Conservation (phyloP, 2,113 vertebrate species). For the Litocranius walleri region DNA sequence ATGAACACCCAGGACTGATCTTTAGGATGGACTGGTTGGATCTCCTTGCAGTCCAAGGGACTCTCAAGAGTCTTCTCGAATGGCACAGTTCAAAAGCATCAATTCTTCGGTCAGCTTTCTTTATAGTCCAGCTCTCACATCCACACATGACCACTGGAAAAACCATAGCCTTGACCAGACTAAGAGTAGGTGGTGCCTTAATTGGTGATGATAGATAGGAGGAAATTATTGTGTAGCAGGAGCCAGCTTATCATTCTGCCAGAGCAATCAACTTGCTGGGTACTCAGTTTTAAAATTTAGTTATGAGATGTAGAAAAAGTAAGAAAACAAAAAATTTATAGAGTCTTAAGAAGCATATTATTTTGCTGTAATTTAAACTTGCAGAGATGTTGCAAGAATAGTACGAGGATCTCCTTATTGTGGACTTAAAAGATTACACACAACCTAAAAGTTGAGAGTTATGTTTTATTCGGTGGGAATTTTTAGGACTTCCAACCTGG, state of each 20-base stretch:
- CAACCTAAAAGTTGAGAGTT: background rate
- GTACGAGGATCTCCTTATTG: background rate
- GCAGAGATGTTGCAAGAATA: background rate
- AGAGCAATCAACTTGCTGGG: background rate
- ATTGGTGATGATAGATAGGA: background rate
- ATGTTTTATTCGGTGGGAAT: background rate
- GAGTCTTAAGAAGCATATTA: background rate
- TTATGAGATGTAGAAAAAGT: background rate
- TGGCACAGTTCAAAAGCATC: background rate
- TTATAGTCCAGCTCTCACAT: background rate
- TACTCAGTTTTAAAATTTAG: slow-evolving; percentile 24
- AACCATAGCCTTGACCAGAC: background rate
- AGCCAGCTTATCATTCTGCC: background rate
- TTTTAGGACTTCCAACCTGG: background rate
- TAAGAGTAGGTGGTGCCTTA: background rate
- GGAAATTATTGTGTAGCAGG: background rate
- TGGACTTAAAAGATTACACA: background rate
- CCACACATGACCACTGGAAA: background rate
- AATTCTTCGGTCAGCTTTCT: background rate
- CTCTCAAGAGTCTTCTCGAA: background rate
- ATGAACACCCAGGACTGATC: background rate
- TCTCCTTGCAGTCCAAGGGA: background rate
- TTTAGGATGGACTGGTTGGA: background rate
- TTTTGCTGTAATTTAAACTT: background rate
- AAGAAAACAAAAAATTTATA: background rate